Base-by-base conservation (phyloP, 2,113 vertebrate species). In the Lampris megalopsis region DNA sequence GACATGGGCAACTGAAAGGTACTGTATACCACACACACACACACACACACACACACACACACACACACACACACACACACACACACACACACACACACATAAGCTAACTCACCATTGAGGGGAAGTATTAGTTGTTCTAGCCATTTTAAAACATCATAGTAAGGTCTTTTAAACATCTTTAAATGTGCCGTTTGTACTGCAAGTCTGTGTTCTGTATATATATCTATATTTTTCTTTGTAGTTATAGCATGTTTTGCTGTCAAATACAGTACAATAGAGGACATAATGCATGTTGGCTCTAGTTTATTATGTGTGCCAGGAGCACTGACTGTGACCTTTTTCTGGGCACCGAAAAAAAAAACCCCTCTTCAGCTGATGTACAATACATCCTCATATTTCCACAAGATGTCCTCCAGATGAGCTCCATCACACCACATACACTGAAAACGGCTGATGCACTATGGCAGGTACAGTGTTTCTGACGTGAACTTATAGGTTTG, bases 1-100 rank as follows among this genome's bases (percentile, higher is more conserved):
- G 71, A 11, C 82, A 77, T 37, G 53, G 68, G 73, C 41, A 59
- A 53, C 54, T 9, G 41, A 66, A 45, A 35, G 36, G 24, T 24
- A 24, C 24, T 24, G 24, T 24, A 24, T 24, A 24, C 24, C 24
- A 24, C 24, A 24, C 24, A 24, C 24, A 24, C 24, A 24, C 24
- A 24, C 24, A 24, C 24, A 24, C 24, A 24, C 24, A 24, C 24
- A 24, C 24, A 24, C 24, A 24, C 24, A 24, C 24, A 24, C 24
- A 24, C 24, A 24, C 24, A 24, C 24, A 24, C 24, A 24, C 24
- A 24, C 24, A 24, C 24, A 24, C 24, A 24, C 24, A 24, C 24
- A 24, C 24, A 24, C 24, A 24, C 24, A 24, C 24, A 24, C 24
- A 0, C 24, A 24, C 24, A 24, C 24, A 24, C 24, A 24, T 24